Evolutionary conservation across 1,140 invertebrate genomes (phyloP).

Genomic region (Platorchestia sp.): DNA sequence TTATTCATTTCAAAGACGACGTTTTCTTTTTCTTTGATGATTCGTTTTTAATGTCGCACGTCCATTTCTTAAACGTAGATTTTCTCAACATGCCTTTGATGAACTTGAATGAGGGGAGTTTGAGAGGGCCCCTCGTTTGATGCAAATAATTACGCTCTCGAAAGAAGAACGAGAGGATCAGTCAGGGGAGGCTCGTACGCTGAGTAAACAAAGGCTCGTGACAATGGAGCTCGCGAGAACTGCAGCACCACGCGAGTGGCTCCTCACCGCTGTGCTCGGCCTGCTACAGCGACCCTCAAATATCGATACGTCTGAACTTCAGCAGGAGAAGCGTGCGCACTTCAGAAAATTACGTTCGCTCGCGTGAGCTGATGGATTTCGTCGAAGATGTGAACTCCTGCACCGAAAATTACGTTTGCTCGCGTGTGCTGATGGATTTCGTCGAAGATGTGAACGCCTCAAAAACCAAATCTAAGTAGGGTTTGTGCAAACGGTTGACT

Average conservation of each 20-base stretch:
- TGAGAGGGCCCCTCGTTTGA: conserved; percentile 26
- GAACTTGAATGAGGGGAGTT: conserved; percentile 22
- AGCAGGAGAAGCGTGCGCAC: background rate
- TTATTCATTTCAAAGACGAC: background rate
- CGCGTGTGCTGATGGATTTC: background rate
- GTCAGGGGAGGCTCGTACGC: background rate
- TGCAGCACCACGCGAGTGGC: background rate
- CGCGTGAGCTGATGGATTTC: background rate
- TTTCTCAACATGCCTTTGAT: background rate
- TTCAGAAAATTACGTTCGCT: background rate
- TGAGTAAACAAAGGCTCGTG: conserved; percentile 4
- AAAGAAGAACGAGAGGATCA: conserved; percentile 34
- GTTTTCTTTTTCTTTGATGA: background rate
- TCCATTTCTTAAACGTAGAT: background rate
- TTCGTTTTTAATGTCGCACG: background rate
- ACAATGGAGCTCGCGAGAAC: conserved; percentile 7
- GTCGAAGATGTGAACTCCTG: background rate
- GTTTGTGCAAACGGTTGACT: background rate
- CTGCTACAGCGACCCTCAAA: background rate
- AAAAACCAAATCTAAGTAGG: background rate
- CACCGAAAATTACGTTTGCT: too few relatives aligned
- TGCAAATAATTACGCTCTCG: conserved; percentile 34
- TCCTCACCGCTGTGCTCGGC: too few relatives aligned
- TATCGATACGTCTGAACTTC: background rate
- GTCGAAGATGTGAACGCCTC: background rate